Percentiles rank a stretch among this genome's conserved stretches.
Conservation (phyloP, 2,797 vertebrate species). For the Acropternis orthonyx region DNA sequence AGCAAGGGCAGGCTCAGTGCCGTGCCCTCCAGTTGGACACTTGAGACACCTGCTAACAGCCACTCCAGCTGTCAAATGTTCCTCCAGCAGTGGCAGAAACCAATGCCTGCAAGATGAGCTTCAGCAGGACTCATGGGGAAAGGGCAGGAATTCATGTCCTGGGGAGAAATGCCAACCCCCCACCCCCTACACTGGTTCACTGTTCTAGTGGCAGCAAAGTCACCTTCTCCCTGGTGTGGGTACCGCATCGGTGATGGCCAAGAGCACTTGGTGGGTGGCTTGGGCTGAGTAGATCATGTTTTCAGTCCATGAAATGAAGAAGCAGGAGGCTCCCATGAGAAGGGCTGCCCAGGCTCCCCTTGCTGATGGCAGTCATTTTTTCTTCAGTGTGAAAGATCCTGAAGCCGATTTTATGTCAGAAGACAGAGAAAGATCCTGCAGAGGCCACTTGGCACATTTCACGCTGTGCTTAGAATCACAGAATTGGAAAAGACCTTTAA, state of each 20-base stretch:
- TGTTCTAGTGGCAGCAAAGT: neutral
- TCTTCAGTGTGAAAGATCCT: neutral
- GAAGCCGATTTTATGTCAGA: neutral
- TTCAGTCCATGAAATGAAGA: neutral
- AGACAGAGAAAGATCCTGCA: neutral
- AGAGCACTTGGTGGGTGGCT: neutral
- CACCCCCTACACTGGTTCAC: neutral
- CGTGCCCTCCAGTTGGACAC: neutral
- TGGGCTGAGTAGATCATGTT: rapidly evolving
- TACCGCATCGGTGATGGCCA: neutral
- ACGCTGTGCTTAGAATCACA: neutral
- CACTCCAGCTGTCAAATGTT: slow-evolving; percentile 19
- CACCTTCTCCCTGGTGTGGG: neutral
- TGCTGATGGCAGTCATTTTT: rapidly evolving
- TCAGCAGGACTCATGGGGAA: neutral
- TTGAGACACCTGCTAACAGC: slow-evolving; percentile 43
- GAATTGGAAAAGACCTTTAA: neutral
- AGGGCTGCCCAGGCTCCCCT: neutral
- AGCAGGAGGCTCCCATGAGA: neutral
- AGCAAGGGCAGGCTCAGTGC: neutral
- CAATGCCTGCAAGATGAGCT: neutral
- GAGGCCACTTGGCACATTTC: neutral
- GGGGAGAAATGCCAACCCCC: neutral
- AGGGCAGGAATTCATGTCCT: neutral
- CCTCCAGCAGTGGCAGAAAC: neutral